A percentile compares a stretch with the other conserved stretches of the same genome.
These are phyloP conservation scores for Euphydryas editha DNA, from an alignment of 2,888 invertebrate species.

Conservation along the genomic window DNA sequence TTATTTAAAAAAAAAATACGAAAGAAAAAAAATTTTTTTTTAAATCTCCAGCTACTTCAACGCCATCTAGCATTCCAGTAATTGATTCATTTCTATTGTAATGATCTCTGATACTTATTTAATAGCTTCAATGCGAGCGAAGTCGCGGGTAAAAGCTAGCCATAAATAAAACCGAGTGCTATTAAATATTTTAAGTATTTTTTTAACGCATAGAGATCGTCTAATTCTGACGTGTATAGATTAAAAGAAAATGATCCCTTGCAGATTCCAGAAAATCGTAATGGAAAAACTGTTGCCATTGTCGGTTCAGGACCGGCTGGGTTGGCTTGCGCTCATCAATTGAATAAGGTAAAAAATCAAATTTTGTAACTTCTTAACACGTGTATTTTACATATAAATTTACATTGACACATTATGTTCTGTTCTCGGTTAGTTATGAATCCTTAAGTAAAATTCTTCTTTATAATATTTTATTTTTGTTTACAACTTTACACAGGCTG, in stretches of 20 bases:
- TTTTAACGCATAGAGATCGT: background rate
- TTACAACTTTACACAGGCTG: too few species aligned
- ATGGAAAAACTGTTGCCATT: slow-evolving; percentile 93
- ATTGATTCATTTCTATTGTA: too few species aligned
- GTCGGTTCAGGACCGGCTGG: slow-evolving; percentile 98
- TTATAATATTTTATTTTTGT: background rate
- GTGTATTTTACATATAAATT: background rate
- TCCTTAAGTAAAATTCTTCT: background rate
- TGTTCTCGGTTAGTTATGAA: too few species aligned
- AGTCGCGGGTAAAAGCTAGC: too few species aligned
- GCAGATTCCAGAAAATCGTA: slow-evolving; percentile 87
- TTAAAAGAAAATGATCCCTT: background rate
- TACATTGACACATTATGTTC: background rate
- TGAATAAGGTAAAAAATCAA: slow-evolving; percentile 88
- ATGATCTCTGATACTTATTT: too few species aligned
- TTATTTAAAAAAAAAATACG: too few species aligned
- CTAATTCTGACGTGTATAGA: background rate
- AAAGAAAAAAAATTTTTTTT: too few species aligned
- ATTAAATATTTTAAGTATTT: background rate
- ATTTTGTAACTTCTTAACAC: background rate
- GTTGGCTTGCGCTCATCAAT: slow-evolving; percentile 97
- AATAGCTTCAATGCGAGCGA: too few species aligned
- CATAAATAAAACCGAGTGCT: too few species aligned
- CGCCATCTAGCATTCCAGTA: too few species aligned
- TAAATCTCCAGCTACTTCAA: too few species aligned